A percentile compares a stretch with the other conserved stretches of the same genome.
Conservation (phyloP, 2,113 vertebrate species). For the Marmota monax region DNA sequence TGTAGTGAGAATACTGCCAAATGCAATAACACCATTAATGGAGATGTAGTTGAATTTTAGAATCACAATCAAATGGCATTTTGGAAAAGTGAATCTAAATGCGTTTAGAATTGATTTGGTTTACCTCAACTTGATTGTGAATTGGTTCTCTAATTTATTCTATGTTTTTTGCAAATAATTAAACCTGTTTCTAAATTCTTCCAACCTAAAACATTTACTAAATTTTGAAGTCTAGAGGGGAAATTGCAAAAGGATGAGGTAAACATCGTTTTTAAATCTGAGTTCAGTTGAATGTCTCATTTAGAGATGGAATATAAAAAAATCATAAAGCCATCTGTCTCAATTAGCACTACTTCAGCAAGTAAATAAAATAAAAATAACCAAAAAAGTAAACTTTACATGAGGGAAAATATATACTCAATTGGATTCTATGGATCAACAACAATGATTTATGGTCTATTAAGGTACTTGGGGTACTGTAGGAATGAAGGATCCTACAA, state of each 20-base stretch:
- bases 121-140: background rate
- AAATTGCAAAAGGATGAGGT: background rate
- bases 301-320: background rate
- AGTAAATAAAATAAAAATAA: slow-evolving; percentile 3
- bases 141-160: slow-evolving; percentile 20
- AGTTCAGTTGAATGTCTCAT: background rate
- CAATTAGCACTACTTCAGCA: background rate
- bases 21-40: background rate
- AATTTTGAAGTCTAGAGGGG: background rate
- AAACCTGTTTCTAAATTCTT: slow-evolving; percentile 18
- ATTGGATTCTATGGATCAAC: background rate
- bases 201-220: background rate
- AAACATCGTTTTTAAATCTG: background rate
- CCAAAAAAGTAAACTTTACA: background rate
- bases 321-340: background rate
- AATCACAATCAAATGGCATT: background rate
- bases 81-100: background rate
- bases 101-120: background rate
- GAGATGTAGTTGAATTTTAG: background rate
- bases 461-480: accelerated
- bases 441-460: background rate
- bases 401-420: background rate
- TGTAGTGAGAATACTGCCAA: background rate
- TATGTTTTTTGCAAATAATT: background rate
- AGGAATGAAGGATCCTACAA: background rate